Evolutionary conservation across 2,797 vertebrate genomes (phyloP), one percentile per base, ranked within the genome.

Genomic region (Todus mexicanus): DNA sequence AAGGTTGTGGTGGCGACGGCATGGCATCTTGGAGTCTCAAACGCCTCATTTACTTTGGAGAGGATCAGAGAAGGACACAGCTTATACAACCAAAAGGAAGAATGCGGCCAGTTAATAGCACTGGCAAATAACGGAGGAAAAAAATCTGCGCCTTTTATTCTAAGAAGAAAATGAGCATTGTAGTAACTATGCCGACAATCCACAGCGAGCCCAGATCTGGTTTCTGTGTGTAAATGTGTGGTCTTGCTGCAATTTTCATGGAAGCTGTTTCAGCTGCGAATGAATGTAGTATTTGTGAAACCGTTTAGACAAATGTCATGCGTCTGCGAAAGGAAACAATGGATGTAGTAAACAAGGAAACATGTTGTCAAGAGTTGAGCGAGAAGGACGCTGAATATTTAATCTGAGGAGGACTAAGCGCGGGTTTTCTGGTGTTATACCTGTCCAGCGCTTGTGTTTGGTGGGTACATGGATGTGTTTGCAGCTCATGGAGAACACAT

Each of bases 171-270:
- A 95, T 90, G 87, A 93, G 89, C 83, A 90, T 89, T 86, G 73
- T 76, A 92, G 95, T 94, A 96, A 95, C 91, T 87, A 93, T n/a
- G 89, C 86, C 92, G 84, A 68, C 82, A 92, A 89, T 75, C 78
- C 94, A 94, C 82, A 93, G 84, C 83, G 96, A 94, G 70, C 47
- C 60, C 61, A 86, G 85, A 79, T 94, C 94, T 94, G 74, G 83
- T 97, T 95, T 96, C 92, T 96, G 66, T 68, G 65, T 92, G 71
- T 84, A 80, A 91, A 95, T 95, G 92, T 96, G 97, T 95, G 95
- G 93, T 96, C 95, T 96, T 74, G 80, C 27, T 92, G 82, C 75
- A 87, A 72, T 90, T 78, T 94, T 94, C 71, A 57, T 63, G 69
- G 94, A 96, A 94, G 84, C 50, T 79, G 68, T 79, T 92, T 74